Percentiles rank a stretch among this genome's conserved stretches.
Evolutionary conservation across 1,140 invertebrate genomes (phyloP).

Genomic region (Pachypsylla venusta): DNA sequence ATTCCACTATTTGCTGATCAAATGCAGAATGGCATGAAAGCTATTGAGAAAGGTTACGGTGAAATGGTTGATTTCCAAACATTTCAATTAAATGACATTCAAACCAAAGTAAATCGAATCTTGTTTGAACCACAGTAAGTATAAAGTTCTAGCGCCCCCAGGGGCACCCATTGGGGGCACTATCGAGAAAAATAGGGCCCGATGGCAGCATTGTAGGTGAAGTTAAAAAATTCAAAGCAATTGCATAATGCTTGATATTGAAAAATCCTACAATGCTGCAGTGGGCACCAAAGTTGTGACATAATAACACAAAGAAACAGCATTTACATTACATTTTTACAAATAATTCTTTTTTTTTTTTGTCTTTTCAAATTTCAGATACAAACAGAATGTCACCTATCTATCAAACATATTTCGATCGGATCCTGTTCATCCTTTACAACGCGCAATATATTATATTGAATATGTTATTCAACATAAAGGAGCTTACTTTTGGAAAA

Average conservation of each 20-base stretch:
- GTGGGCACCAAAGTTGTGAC: too few species aligned
- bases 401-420: constrained; percentile 16
- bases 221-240: too few species aligned
- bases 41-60: constrained; percentile 30
- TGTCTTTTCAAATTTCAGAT: too few species aligned
- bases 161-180: too few species aligned
- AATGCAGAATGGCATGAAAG: constrained; percentile 31
- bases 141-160: too few species aligned
- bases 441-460: constrained; percentile 43
- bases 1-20: constrained; percentile 50
- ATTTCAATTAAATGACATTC: constrained; percentile 26
- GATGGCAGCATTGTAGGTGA: too few species aligned
- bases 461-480: constrained; percentile 46
- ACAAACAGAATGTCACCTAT: constrained; percentile 14
- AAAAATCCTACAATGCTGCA: too few species aligned
- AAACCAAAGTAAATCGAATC: constrained; percentile 25
- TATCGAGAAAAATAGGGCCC: too few species aligned
- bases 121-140: constrained; percentile 29
- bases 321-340: too few species aligned
- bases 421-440: constrained; percentile 28
- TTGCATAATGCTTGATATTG: too few species aligned
- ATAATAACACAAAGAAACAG: too few species aligned
- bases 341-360: too few species aligned
- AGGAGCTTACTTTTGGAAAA: constrained; percentile 27
- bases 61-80: constrained; percentile 27